Conservation (phyloP, 1,140 invertebrate genomes). For the Babylonia areolata region DNA sequence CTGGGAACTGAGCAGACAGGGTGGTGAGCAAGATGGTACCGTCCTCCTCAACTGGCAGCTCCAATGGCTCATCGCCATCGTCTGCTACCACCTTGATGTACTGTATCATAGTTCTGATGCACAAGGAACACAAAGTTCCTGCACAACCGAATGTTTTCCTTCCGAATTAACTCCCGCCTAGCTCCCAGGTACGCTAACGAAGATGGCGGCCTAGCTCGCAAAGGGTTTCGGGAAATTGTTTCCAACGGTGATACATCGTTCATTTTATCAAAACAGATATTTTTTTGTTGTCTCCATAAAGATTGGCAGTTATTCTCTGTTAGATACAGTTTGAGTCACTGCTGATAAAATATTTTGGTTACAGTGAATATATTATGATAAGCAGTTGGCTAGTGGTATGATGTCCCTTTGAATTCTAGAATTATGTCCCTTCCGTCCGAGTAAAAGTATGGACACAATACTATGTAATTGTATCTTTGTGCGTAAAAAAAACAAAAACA, state of each 20-base stretch:
- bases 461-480: no score
- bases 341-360: neutral
- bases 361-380: conserved; percentile 2
- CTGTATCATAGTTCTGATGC: conserved; percentile 60
- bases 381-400: neutral
- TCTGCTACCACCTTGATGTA: conserved; percentile 83
- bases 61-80: conserved; percentile 92
- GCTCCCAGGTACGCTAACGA: conserved; percentile 51
- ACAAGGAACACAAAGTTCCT: conserved; percentile 44
- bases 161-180: conserved; percentile 50
- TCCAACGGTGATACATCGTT: conserved; percentile 8
- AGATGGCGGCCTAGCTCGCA: conserved; percentile 52
- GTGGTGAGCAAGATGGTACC: conserved; percentile 91
- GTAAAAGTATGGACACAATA: no score
- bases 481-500: no score
- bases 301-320: neutral
- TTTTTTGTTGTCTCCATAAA: neutral
- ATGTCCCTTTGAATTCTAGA: neutral
- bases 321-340: neutral
- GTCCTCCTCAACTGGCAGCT: conserved; percentile 93
- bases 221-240: conserved; percentile 46
- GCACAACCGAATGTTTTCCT: conserved; percentile 35
- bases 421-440: no score
- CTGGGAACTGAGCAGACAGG: conserved; percentile 93
- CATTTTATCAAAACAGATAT: neutral